Base-by-base conservation (phyloP, 2,797 vertebrate genomes). In the Acrossocheilus wenchowensis region DNA sequence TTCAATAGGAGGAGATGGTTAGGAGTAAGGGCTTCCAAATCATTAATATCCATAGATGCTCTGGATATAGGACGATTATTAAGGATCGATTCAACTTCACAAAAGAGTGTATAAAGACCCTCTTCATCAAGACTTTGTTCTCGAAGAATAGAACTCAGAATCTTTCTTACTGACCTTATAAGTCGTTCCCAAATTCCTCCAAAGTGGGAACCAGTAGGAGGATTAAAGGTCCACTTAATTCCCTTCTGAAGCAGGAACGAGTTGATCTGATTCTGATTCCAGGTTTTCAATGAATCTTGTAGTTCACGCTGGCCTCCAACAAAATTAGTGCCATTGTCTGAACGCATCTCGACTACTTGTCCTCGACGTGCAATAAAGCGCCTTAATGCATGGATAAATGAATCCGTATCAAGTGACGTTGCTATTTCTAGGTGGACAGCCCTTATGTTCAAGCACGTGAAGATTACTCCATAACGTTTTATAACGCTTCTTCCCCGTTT, bases 151-250 rank as follows among this genome's bases (percentile, higher is more conserved):
- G 60, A 30, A n/a, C 41, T 78, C 10, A 78, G 81, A 19, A 71
- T 77, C 30, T 62, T 83, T 23, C 64, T 87, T 15, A 87, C 62
- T 15, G 66, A 80, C 2, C 78, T 43, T 43, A 43, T 43, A 43
- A 43, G 43, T 43, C 69, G 1, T 41, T 84, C 71, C 54, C 69
- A 83, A 21, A 17, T 57, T 83, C 69, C 82, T 30, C 82, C 71
- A 60, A 57, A 50, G 12, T 86, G 57, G 12, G 68, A 79, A 43
- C 78, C 66, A 39, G 52, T 19, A 11, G 79, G 43, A 81, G 79
- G 85, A 75, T n/a, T 87, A 64, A 87, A 82, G 81, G 54, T 23
- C 81, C n/a, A n/a, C n/a, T n/a, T n/a, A n/a, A n/a, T n/a, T n/a
- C n/a, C n/a, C n/a, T n/a, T n/a, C n/a, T n/a, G n/a, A n/a, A n/a